Percentiles rank a stretch among this genome's conserved stretches.
Conservation (phyloP, 2,888 invertebrate species). For the Sarcophaga variegata region DNA sequence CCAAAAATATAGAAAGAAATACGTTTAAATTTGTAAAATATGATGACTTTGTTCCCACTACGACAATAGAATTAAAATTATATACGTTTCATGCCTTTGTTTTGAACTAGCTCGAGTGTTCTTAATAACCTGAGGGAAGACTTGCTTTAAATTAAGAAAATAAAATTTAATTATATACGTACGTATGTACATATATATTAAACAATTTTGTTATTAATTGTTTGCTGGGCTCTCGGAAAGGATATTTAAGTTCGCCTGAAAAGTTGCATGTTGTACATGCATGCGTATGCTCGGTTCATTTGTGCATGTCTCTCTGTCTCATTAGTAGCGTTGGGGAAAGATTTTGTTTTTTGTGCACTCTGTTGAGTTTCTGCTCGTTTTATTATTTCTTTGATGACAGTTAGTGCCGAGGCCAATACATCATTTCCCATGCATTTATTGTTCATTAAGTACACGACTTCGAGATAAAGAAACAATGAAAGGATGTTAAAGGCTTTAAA, state of each 20-base stretch:
- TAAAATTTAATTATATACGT: no score
- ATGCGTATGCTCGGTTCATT: background rate
- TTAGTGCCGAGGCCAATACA: background rate
- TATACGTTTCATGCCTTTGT: no score
- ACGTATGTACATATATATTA: no score
- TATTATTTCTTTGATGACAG: constrained; percentile 38
- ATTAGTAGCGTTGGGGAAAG: background rate
- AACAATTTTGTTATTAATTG: no score
- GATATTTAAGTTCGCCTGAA: background rate
- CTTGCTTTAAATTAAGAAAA: no score
- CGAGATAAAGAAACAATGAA: constrained; percentile 30
- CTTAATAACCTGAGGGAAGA: no score
- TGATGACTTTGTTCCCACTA: no score
- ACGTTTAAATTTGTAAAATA: no score
- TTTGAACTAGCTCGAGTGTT: no score
- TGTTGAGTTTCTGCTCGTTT: constrained; percentile 16
- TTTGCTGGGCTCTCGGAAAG: no score
- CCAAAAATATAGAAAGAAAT: no score
- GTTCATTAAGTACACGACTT: constrained; percentile 5
- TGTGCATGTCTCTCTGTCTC: background rate
- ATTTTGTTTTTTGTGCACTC: background rate
- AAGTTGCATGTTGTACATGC: constrained; percentile 15
- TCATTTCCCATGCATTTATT: background rate
- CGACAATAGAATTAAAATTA: no score
- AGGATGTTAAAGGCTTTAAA: background rate